Conservation (phyloP, 2,888 invertebrate species). For the Calephelis perditalis region DNA sequence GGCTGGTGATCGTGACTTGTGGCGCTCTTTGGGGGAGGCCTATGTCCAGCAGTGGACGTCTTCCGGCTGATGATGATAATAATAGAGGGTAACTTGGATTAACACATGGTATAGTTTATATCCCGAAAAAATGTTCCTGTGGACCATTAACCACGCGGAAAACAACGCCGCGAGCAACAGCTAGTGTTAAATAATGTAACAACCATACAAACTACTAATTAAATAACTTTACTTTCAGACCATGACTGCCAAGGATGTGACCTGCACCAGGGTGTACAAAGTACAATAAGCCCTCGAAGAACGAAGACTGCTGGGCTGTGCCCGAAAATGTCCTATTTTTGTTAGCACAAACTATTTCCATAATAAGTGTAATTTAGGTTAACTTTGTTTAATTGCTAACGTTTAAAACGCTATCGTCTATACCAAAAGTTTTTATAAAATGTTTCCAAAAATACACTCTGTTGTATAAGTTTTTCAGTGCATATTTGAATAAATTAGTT, state of each 20-base stretch:
- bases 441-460: constrained; percentile 37
- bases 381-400: constrained; percentile 30
- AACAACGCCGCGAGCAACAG: too few species aligned
- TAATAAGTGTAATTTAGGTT: constrained; percentile 50
- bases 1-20: too few species aligned
- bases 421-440: constrained; percentile 8
- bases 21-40: too few species aligned
- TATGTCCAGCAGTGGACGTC: too few species aligned
- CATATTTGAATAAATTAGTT: constrained; percentile 59
- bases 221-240: constrained; percentile 70
- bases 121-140: too few species aligned
- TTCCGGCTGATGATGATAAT: too few species aligned
- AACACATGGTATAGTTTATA: too few species aligned
- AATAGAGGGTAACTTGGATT: too few species aligned
- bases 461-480: constrained; percentile 70
- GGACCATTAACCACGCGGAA: too few species aligned
- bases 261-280: constrained; percentile 86
- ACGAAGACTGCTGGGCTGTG: constrained; percentile 57
- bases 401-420: constrained; percentile 13
- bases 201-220: too few species aligned
- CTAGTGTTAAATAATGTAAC: too few species aligned
- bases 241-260: constrained; percentile 84
- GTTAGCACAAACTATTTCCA: constrained; percentile 54
- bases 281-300: constrained; percentile 60
- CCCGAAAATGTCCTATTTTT: constrained; percentile 41